phyloP scores from a whole-genome alignment of 2,888 invertebrate species.

The Nysson spinosus region DNA sequence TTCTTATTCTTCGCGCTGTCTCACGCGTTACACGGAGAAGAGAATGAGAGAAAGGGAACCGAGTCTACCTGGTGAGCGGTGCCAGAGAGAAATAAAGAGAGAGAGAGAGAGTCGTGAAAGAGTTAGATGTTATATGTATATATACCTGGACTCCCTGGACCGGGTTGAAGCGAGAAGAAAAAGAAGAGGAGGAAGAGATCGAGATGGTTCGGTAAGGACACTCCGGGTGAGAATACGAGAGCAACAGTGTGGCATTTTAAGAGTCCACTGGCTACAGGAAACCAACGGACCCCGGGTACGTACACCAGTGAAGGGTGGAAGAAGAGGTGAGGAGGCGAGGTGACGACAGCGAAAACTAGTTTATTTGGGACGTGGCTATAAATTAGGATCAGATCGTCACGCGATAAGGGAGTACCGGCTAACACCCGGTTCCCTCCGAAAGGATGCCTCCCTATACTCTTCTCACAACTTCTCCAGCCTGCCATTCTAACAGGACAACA shows the following conservation, averaged over 20 bases:
- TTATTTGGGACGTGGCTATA: slow-evolving; percentile 77
- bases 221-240: slow-evolving; percentile 23
- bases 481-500: slow-evolving; percentile 34
- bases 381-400: slow-evolving; percentile 78
- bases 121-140: no score
- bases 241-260: slow-evolving; percentile 49
- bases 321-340: slow-evolving; percentile 62
- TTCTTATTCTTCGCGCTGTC: neutral
- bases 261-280: slow-evolving; percentile 48
- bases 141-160: slow-evolving; percentile 45
- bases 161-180: neutral
- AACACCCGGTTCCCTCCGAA: slow-evolving; percentile 75
- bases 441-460: slow-evolving; percentile 59
- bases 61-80: slow-evolving; percentile 47
- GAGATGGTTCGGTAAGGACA: slow-evolving; percentile 55
- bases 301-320: neutral
- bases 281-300: slow-evolving; percentile 31
- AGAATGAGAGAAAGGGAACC: slow-evolving; percentile 16
- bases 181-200: slow-evolving; percentile 22
- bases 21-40: slow-evolving; percentile 6
- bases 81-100: no score
- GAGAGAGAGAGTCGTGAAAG: no score
- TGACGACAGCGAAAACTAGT: slow-evolving; percentile 78
- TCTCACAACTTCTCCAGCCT: slow-evolving; percentile 18
- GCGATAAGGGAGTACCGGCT: slow-evolving; percentile 76